phyloP scores from a whole-genome alignment of 2,888 invertebrate species.

The Agrenia bidenticulata region DNA sequence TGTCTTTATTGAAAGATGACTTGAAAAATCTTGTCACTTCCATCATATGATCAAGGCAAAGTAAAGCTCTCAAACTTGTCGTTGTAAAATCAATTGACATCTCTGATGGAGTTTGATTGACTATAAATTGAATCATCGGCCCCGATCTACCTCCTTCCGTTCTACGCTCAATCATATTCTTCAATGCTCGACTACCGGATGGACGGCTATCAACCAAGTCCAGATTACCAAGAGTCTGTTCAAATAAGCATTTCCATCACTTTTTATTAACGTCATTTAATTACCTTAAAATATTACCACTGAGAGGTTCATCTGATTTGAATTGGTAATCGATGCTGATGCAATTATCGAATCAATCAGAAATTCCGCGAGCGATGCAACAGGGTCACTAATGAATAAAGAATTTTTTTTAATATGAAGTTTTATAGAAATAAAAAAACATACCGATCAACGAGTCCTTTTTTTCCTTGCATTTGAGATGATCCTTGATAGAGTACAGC shows the following conservation, averaged over 20 bases:
- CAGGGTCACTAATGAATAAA: no score
- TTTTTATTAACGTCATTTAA: neutral
- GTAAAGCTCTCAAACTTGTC: constrained; percentile 76
- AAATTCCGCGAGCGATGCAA: neutral
- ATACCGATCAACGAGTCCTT: constrained; percentile 4
- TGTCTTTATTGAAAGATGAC: no score
- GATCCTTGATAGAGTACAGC: neutral
- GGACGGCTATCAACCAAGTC: constrained; percentile 1
- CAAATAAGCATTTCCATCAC: neutral
- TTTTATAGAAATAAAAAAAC: no score
- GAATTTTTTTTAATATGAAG: no score
- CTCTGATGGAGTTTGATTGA: neutral
- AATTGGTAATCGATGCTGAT: neutral
- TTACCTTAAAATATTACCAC: neutral
- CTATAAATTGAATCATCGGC: neutral
- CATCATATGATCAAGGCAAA: constrained; percentile 88
- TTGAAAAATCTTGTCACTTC: constrained; percentile 74
- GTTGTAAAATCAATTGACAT: constrained; percentile 42
- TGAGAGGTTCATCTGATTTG: neutral
- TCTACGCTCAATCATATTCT: neutral
- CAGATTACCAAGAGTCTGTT: neutral
- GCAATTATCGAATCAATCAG: neutral
- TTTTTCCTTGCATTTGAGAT: neutral
- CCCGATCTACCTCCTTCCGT: neutral
- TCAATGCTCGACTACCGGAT: neutral